phyloP scores from a whole-genome alignment of 2,113 vertebrate genomes.

The Etia nguti region DNA sequence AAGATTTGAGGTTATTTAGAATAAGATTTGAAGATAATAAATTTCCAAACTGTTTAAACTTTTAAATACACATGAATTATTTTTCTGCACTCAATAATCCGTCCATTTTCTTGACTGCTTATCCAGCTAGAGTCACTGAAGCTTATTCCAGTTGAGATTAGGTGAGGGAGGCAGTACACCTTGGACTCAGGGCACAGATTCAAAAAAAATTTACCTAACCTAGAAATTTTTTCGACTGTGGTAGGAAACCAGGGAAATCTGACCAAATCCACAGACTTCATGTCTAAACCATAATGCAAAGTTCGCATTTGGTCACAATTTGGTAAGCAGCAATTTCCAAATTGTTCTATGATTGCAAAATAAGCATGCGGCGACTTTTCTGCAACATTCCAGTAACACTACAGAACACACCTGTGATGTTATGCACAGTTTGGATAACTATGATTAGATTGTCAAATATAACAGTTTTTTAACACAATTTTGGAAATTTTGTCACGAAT shows the following conservation, averaged over 20 bases:
- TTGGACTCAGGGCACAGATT: not conserved
- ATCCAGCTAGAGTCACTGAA: not conserved
- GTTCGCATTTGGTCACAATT: not conserved
- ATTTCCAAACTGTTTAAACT: not conserved
- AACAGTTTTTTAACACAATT: not conserved
- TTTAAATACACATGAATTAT: not conserved
- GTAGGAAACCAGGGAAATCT: not conserved
- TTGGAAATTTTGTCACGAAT: not conserved
- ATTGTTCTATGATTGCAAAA: not conserved
- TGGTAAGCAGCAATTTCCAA: not conserved
- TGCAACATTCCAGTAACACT: not conserved
- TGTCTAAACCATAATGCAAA: not conserved
- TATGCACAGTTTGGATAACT: not conserved
- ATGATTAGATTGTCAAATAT: not conserved
- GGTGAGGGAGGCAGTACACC: not conserved
- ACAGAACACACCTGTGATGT: not conserved
- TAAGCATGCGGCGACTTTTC: not conserved
- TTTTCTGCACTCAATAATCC: not conserved
- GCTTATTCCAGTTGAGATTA: not conserved
- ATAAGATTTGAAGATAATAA: not conserved
- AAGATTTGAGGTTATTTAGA: not conserved
- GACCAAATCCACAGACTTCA: not conserved
- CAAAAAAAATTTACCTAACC: not conserved
- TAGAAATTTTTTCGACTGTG: not conserved
- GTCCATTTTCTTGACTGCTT: not conserved